Evolutionary conservation across 92 coral and sea anemone species (phyloP), one percentile per base, ranked within the genome.

Genomic region (Meandrina meandrites): DNA sequence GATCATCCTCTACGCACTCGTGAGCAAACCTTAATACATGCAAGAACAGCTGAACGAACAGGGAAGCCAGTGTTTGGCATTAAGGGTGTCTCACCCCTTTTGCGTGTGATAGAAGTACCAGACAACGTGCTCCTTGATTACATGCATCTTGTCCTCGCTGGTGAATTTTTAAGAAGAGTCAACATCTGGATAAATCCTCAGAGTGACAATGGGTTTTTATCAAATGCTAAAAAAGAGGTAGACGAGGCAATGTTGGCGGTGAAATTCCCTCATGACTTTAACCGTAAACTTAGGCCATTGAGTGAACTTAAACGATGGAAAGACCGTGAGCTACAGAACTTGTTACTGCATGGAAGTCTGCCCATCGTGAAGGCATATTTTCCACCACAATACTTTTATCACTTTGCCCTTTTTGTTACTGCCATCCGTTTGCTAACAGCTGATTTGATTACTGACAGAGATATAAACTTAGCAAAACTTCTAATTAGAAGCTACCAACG

Each of bases 131-230:
- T 83, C n/a, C 84, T 89, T 37, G 88, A 89, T 50, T 89, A 89
- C 79, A 89, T 89, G 91, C 91, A 89, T 66, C 84, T 57, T 27
- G 88, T 89, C 35, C 91, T 89, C 64, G 84, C 58, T 9, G 88
- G 91, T 45, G 89, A 78, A 71, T 89, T 76, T 69, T 35, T 74
- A 45, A 45, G 89, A 34, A 70, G 91, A 27, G n/a, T 89, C 5
- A 74, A 84, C 21, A 76, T 75, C 28, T 88, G 91, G 91, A 34
- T 83, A 31, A 53, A 72, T 45, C 32, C 56, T n/a, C n/a, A n/a
- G n/a, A 34, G 78, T 56, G 82, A 79, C 68, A 17, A 83, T 36
- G 84, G 71, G 19, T 70, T 47, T 62, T 71, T 88, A 8, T 57
- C 64, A 19, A 21, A 47, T 16, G 37, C 27, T 58, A 70, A 27